phyloP scores from a whole-genome alignment of 2,888 invertebrate species.

The Nasonovia ribisnigri region DNA sequence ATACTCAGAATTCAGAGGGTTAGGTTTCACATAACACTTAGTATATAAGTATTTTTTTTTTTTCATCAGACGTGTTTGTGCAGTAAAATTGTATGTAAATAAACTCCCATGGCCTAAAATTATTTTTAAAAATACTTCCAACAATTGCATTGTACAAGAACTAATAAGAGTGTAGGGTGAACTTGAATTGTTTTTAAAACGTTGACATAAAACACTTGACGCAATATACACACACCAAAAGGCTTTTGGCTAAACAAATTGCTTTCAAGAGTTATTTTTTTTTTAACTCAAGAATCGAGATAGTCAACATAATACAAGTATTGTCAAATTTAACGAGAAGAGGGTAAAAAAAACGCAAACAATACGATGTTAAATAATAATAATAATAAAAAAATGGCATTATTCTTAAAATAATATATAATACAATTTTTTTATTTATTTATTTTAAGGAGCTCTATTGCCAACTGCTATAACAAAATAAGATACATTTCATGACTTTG shows the following conservation, averaged over 20 bases:
- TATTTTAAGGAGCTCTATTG: background rate
- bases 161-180: conserved; percentile 33
- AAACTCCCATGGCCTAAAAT: conserved; percentile 25
- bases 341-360: conserved; percentile 45
- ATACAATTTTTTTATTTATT: background rate
- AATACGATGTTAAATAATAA: conserved; percentile 36
- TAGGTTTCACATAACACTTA: background rate
- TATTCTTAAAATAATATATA: conserved; percentile 32
- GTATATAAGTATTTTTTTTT: background rate
- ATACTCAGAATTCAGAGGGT: background rate
- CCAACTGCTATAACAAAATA: background rate
- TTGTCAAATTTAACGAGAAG: conserved; percentile 41
- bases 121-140: background rate
- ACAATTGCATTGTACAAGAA: background rate
- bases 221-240: background rate
- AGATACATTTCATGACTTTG: conserved; percentile 31
- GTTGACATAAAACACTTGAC: conserved; percentile 50
- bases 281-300: conserved; percentile 39
- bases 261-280: conserved; percentile 52
- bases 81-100: conserved; percentile 12
- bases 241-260: conserved; percentile 32
- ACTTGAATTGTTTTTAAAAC: conserved; percentile 50
- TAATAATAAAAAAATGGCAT: conserved; percentile 17
- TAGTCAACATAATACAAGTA: conserved; percentile 41
- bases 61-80: background rate